Evolutionary conservation across 92 coral and sea anemone species (phyloP).

Genomic region (Heliopora coerulea): DNA sequence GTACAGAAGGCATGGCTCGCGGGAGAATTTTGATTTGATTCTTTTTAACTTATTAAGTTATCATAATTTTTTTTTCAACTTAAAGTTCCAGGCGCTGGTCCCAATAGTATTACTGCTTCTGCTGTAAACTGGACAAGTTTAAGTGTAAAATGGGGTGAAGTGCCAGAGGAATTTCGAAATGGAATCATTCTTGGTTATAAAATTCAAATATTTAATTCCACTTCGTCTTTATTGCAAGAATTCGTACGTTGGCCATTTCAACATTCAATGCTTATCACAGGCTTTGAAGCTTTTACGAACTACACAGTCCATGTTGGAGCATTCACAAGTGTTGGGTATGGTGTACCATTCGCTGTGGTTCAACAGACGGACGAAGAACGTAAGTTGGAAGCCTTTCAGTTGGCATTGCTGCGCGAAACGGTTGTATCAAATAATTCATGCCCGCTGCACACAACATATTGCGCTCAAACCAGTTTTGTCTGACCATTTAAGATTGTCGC

Average conservation of each 20-base stretch:
- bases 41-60: too few relatives aligned
- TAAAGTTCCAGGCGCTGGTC: conserved; percentile 34
- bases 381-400: too few relatives aligned
- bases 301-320: neutral
- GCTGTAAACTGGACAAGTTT: conserved; percentile 12
- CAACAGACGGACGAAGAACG: neutral
- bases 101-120: conserved; percentile 8
- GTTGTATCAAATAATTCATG: too few relatives aligned
- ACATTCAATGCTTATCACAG: neutral
- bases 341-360: neutral
- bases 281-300: neutral
- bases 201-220: neutral
- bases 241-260: neutral
- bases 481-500: too few relatives aligned
- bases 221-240: neutral
- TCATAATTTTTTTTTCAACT: too few relatives aligned
- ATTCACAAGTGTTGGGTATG: neutral
- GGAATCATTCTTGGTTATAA: conserved; percentile 1
- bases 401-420: too few relatives aligned
- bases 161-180: neutral
- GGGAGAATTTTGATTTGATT: too few relatives aligned
- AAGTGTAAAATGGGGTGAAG: neutral
- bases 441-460: too few relatives aligned
- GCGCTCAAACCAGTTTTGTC: too few relatives aligned
- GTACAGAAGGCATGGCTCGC: too few relatives aligned